Conservation (phyloP, 2,113 vertebrate species). For the Phaethornis superciliosus region DNA sequence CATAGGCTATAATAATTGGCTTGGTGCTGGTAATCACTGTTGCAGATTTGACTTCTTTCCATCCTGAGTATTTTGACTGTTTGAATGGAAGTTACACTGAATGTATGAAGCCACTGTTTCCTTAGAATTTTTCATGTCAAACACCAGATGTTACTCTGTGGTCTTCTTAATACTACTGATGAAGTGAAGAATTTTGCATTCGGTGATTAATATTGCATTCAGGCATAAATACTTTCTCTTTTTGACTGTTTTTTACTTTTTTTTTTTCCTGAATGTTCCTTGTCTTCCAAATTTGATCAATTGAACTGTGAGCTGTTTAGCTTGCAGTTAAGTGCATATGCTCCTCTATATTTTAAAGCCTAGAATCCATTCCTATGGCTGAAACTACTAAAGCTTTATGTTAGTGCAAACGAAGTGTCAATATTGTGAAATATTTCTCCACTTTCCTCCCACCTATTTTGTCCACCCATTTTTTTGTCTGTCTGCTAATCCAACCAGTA, state of each 20-base stretch:
- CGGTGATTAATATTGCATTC: conserved; percentile 46
- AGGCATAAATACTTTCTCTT: conserved; percentile 42
- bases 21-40: neutral
- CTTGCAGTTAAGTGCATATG: neutral
- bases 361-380: neutral
- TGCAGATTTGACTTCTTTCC: neutral
- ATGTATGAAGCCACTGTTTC: conserved; percentile 68
- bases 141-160: conserved; percentile 58
- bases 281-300: conserved; percentile 4
- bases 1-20: neutral
- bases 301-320: conserved; percentile 11
- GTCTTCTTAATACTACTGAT: conserved; percentile 35
- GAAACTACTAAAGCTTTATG: neutral
- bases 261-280: conserved; percentile 15
- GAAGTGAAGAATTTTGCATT: conserved; percentile 62
- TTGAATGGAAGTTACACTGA: conserved; percentile 65
- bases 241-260: neutral
- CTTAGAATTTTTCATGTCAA: conserved; percentile 73
- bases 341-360: neutral
- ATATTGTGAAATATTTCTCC: neutral
- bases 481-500: neutral
- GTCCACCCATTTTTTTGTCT: rapidly evolving
- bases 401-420: neutral
- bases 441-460: neutral
- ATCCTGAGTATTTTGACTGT: conserved; percentile 42